Percentiles rank a stretch among this genome's conserved stretches.
phyloP scores from a whole-genome alignment of 2,888 invertebrate genomes.

The Euplagia quadripunctaria region DNA sequence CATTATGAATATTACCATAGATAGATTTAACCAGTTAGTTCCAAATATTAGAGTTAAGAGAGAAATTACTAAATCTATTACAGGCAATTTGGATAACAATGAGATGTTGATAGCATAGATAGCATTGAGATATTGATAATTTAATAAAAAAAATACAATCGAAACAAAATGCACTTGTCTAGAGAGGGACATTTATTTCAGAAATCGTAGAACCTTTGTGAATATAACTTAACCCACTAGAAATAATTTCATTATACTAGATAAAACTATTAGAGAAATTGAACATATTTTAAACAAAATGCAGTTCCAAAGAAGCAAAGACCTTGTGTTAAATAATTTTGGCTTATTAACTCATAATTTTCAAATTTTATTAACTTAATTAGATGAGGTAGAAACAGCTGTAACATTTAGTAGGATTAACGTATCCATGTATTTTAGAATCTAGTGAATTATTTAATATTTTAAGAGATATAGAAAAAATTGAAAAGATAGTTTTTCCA shows the following conservation, averaged over 20 bases:
- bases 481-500: not conserved
- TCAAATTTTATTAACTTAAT: not conserved
- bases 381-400: not conserved
- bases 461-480: not conserved
- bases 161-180: conserved; percentile 22
- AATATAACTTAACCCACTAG: conserved; percentile 9
- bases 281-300: conserved; percentile 22
- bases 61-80: no score
- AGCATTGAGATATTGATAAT: no score
- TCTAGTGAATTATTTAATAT: not conserved
- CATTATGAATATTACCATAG: conserved; percentile 18
- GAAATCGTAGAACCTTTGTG: conserved; percentile 15
- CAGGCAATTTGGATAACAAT: no score
- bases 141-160: conserved; percentile 29
- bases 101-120: no score
- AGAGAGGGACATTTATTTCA: conserved; percentile 27
- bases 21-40: conserved; percentile 18
- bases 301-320: not conserved
- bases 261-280: conserved; percentile 27
- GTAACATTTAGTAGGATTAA: not conserved
- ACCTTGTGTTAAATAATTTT: not conserved
- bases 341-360: not conserved
- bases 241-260: conserved; percentile 26
- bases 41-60: conserved; percentile 28
- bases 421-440: not conserved